These are phyloP conservation scores for Lamprologus tigripictilis DNA, from an alignment of 2,113 vertebrate species.

Conservation along the genomic window DNA sequence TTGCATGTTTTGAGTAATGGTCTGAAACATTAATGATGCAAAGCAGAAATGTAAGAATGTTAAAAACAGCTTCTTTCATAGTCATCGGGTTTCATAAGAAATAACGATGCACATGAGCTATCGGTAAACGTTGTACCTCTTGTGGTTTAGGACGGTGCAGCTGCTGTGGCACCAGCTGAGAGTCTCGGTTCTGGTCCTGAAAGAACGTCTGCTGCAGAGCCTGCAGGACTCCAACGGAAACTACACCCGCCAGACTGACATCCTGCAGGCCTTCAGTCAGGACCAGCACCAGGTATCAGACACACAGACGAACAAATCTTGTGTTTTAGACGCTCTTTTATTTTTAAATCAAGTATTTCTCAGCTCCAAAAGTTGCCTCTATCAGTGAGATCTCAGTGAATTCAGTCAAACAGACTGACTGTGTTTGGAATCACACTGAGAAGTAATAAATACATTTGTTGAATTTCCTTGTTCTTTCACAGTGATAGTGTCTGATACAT, in stretches of 20 bases:
- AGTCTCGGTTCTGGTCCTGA: conserved; percentile 94
- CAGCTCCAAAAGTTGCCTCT: not conserved
- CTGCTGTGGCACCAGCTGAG: conserved; percentile 97
- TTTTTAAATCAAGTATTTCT: not conserved
- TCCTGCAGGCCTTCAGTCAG: conserved; percentile 92
- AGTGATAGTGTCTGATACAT: not conserved
- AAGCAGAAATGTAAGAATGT: not conserved
- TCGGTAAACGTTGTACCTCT: not conserved
- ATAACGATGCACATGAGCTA: accelerated
- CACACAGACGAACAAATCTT: not conserved
- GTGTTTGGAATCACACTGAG: not conserved
- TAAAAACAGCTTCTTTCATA: not conserved
- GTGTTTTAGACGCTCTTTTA: not conserved
- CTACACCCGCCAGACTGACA: conserved; percentile 94
- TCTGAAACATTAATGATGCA: not conserved
- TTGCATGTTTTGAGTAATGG: accelerated
- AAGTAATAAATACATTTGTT: not conserved
- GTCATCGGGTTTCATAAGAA: accelerated
- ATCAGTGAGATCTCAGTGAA: not conserved
- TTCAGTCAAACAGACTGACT: not conserved
- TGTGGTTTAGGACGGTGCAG: conserved; percentile 68
- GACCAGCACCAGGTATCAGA: conserved; percentile 83
- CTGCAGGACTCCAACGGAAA: conserved; percentile 98
- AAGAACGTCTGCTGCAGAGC: conserved; percentile 96
- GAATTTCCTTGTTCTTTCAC: not conserved